Evolutionary conservation across 2,797 vertebrate genomes (phyloP).

Genomic region (Cheracebus regulus): DNA sequence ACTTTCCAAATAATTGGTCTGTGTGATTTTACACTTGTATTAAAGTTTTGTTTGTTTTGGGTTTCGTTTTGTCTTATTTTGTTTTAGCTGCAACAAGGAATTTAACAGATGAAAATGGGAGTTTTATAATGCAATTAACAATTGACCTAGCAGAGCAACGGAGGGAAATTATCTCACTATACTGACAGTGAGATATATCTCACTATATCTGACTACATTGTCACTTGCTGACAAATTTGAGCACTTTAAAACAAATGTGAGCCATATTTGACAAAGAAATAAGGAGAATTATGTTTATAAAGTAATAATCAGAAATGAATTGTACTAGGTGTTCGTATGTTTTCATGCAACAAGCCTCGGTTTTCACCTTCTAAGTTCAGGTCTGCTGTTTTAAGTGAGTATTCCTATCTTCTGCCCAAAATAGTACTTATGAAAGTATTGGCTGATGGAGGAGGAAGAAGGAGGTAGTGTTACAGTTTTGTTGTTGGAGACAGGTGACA

Average conservation of each 20-base stretch:
- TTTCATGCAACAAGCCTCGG: background rate
- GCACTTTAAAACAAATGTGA: background rate
- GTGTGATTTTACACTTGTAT: background rate
- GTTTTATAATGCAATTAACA: background rate
- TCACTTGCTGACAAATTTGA: background rate
- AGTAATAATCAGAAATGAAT: background rate
- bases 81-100: conserved; percentile 41
- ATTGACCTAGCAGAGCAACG: background rate
- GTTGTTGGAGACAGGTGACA: background rate
- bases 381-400: background rate
- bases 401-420: background rate
- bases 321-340: background rate
- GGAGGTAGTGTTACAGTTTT: background rate
- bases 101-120: background rate
- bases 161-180: background rate
- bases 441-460: background rate
- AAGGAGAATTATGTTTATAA: background rate
- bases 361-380: background rate
- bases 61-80: conserved; percentile 3
- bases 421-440: background rate
- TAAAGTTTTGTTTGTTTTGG: background rate
- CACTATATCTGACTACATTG: background rate
- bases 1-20: background rate
- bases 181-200: background rate
- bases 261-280: background rate